Conservation (phyloP, 2,113 vertebrate species). For the Himantopus leucocephalus region DNA sequence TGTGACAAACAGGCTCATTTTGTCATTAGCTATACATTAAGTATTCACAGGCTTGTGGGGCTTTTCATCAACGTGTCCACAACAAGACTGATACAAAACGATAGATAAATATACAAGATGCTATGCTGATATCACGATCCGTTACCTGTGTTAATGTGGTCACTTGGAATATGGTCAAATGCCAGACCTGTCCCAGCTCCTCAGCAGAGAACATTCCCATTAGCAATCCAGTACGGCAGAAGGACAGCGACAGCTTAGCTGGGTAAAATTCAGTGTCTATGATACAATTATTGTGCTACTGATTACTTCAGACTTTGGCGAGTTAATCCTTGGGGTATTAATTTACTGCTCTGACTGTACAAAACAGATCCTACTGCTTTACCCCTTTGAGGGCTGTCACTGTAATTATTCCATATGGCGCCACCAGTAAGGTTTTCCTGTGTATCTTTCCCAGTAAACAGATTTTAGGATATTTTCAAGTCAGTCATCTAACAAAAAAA, state of each 20-base stretch:
- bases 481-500: not conserved
- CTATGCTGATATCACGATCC: not conserved
- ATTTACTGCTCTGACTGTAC: conserved; percentile 43
- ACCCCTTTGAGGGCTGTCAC: not conserved
- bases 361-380: conserved; percentile 31
- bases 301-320: conserved; percentile 35
- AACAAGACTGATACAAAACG: not conserved
- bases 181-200: not conserved
- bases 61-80: not conserved
- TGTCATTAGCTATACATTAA: not conserved
- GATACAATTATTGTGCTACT: conserved; percentile 52
- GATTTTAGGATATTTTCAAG: not conserved
- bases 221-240: not conserved
- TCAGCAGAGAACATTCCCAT: not conserved
- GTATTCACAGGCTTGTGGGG: not conserved
- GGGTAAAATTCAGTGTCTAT: conserved; percentile 2
- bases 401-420: conserved; percentile 23
- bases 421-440: not conserved
- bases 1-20: not conserved
- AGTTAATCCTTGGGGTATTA: conserved; percentile 57
- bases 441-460: not conserved
- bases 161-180: not conserved
- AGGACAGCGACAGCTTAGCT: not conserved
- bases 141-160: conserved; percentile 22
- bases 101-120: not conserved